Evolutionary conservation across 2,888 invertebrate species (phyloP), one percentile per base, ranked within the genome.

Genomic region (Phyto melanocephala): DNA sequence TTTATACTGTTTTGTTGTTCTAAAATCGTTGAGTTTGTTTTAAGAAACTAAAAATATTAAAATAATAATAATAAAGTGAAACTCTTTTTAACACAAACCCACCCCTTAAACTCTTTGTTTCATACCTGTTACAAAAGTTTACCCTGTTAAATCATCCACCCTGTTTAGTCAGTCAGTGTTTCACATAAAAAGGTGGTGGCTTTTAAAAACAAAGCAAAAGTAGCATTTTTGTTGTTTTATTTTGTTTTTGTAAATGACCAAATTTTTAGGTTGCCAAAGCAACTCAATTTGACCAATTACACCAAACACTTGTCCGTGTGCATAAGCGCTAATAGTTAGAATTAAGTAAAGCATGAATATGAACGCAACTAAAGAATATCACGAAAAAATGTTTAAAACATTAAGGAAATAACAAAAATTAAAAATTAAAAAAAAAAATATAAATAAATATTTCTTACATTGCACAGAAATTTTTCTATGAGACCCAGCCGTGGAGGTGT

Each of bases 401-500:
- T 20, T 68, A 8, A 68, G 50, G 60, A 74, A 80, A 70, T 74
- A 80, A 79, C 74, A 84, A 11, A 50, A 68, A 47, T 47, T 68
- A 77, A n/a, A n/a, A n/a, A n/a, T n/a, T n/a, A n/a, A n/a, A n/a
- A n/a, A n/a, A n/a, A n/a, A n/a, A n/a, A n/a, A n/a, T n/a, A n/a
- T n/a, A n/a, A n/a, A n/a, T 63, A 15, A 28, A 28, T 8, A 42
- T 42, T 68, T 79, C 7, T 54, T 4, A 35, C 20, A 22, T 33
- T 60, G 2, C 24, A 84, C 85, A 90, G 90, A 87, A 88, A 87
- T 77, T 86, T 88, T 83, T 87, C 89, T 70, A 90, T 91, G 88
- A 90, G 88, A 87, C 87, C 90, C 67, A 90, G 88, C 85, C 87
- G 88, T 80, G 88, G 88, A 78, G 88, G 88, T 74, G 35, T 82